A percentile compares a stretch with the other conserved stretches of the same genome.
Conservation (phyloP, 2,797 vertebrate genomes). For the Craterocephalus amniculus region DNA sequence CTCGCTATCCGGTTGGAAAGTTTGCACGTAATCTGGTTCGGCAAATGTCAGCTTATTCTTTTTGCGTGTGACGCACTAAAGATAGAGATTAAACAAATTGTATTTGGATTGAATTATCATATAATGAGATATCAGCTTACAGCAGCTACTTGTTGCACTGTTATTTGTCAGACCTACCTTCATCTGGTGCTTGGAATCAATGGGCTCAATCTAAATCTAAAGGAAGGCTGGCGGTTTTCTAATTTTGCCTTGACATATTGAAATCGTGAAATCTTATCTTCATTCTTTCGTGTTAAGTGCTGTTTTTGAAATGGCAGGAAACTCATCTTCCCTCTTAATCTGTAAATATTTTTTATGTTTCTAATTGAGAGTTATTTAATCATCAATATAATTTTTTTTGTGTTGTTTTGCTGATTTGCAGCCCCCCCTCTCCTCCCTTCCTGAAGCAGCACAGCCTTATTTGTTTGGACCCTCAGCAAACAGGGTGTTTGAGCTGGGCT, state of each 20-base stretch:
- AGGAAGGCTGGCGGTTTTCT: conserved; percentile 44
- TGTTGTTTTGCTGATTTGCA: background rate
- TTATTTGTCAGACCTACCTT: conserved; percentile 44
- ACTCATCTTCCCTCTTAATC: background rate
- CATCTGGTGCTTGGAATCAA: conserved; percentile 47
- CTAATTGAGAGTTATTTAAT: conserved; percentile 38
- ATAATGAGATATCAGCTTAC: conserved; percentile 38
- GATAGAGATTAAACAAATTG: conserved; percentile 23
- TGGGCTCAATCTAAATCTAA: conserved; percentile 38
- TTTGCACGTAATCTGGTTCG: conserved; percentile 6
- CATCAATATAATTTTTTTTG: background rate
- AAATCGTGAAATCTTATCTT: conserved; percentile 48
- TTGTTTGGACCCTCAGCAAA: conserved; percentile 64
- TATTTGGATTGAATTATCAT: conserved; percentile 24
- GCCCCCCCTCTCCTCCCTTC: background rate
- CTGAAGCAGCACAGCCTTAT: conserved; percentile 41
- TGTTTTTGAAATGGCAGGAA: conserved; percentile 26
- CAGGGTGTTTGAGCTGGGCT: conserved; percentile 18
- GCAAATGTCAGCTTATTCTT: background rate
- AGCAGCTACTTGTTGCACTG: conserved; percentile 38
- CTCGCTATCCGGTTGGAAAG: background rate
- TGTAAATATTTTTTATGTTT: conserved; percentile 30
- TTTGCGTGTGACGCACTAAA: conserved; percentile 1
- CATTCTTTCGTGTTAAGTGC: conserved; percentile 37
- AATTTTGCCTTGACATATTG: conserved; percentile 62